Percentiles rank a stretch among this genome's conserved stretches.
Evolutionary conservation across 2,113 vertebrate genomes (phyloP).

Genomic region (Entosphenus tridentatus): DNA sequence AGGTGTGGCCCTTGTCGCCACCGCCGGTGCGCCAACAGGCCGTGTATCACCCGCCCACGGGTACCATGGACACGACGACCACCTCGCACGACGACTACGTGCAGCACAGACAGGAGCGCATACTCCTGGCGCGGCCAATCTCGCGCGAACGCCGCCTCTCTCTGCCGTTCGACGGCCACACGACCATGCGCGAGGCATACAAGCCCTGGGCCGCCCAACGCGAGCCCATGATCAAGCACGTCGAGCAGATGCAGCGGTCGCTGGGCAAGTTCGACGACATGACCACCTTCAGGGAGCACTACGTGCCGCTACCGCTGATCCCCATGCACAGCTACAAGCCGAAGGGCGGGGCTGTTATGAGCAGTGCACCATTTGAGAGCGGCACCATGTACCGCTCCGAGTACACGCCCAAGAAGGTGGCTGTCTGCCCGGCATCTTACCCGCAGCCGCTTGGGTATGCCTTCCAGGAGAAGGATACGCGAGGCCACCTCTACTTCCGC

Average conservation of each 20-base stretch:
- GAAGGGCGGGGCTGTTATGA: conserved; percentile 1
- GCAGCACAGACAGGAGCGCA: conserved; percentile 15
- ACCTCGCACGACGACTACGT: conserved; percentile 18
- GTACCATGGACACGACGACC: conserved; percentile 18
- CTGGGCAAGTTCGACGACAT: conserved; percentile 14
- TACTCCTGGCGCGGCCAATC: conserved; percentile 10
- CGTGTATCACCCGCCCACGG: conserved; percentile 13
- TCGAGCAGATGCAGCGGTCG: conserved; percentile 9
- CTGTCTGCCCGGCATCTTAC: conserved; percentile 17
- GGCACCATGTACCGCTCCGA: conserved; percentile 15
- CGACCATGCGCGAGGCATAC: conserved; percentile 22
- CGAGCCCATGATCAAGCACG: conserved; percentile 4
- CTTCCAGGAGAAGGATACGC: conserved; percentile 14
- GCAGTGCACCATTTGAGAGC: conserved; percentile 9
- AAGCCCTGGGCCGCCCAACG: conserved; percentile 15
- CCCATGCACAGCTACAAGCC: conserved; percentile 16
- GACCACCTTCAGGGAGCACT: conserved; percentile 15
- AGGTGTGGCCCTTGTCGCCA: conserved; percentile 17
- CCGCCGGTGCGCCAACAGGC: conserved; percentile 10
- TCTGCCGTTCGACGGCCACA: conserved; percentile 14
- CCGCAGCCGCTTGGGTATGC: conserved; percentile 12
- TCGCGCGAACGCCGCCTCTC: neutral
- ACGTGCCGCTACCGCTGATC: conserved; percentile 14
- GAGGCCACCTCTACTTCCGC: conserved; percentile 18
- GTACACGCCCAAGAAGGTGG: conserved; percentile 16